Base-by-base conservation (phyloP, 2,888 invertebrate genomes). In the Parapristionchus giblindavisi region DNA sequence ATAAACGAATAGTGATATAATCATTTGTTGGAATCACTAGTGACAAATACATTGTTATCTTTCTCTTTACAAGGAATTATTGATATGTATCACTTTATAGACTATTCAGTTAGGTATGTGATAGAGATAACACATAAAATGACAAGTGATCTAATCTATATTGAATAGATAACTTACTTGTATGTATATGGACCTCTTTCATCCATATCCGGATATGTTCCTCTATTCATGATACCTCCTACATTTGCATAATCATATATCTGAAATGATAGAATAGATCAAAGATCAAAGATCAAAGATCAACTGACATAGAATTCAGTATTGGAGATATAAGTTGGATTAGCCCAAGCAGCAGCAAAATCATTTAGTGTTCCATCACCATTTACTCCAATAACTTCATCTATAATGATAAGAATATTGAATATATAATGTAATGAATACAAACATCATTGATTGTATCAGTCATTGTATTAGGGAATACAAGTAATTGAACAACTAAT, bases 171-270 rank as follows among this genome's bases (percentile, higher is more conserved):
- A n/a, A 21, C 68, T 79, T 56, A 84, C 84, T 76, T 79, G 77
- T 83, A 84, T 52, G 76, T 76, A 75, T 84, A 84, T 38, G 84
- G 84, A 51, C 84, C 84, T 36, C 77, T 81, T 65, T 83, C 82
- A 24, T 77, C 73, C n/a, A 80, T 77, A 76, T 83, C 84, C 8
- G 84, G 84, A 29, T 79, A 79, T 0, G 80, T 60, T 4, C 81
- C 84, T 52, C 83, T 36, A 61, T 84, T 82, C 78, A 83, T 77
- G 27, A 84, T 79, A 36, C 81, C 81, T 60, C 79, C 80, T 5
- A 79, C 76, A 60, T 84, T 84, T 32, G 80, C 82, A 70, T 84
- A 84, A 74, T 83, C 77, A 68, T 73, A 83, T 1, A 82, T 73
- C 80, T 79, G 80, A 70, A 17, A n/a, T n/a, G n/a, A n/a, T 43